phyloP scores from a whole-genome alignment of 2,113 vertebrate genomes.

The Colinus virginianus region DNA sequence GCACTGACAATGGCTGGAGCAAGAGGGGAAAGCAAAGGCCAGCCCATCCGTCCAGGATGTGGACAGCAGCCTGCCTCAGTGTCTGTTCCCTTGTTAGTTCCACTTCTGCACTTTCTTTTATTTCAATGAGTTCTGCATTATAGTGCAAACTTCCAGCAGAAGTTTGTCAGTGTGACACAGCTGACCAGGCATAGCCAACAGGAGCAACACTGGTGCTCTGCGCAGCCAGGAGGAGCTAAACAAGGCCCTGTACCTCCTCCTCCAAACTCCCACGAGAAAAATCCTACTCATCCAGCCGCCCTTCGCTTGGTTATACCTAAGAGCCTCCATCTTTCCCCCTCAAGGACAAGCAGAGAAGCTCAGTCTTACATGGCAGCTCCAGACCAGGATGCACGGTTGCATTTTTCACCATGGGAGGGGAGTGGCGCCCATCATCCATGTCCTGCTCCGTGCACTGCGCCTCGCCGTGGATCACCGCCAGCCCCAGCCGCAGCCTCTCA shows the following conservation, averaged over 20 bases:
- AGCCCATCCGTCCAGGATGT: accelerated
- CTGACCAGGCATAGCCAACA: background rate
- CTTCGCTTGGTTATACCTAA: background rate
- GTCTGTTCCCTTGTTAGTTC: background rate
- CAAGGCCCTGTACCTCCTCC: background rate
- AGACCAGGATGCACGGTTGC: constrained; percentile 90
- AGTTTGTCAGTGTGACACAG: background rate
- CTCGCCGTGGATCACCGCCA: constrained; percentile 97
- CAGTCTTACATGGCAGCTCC: constrained; percentile 92
- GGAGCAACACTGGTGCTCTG: background rate
- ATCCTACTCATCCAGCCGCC: background rate
- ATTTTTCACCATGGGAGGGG: constrained; percentile 93
- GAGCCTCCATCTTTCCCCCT: accelerated
- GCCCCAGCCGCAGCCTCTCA: constrained; percentile 91
- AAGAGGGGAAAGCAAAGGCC: background rate
- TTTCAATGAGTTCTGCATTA: background rate
- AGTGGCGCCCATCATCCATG: constrained; percentile 96
- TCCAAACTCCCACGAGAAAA: background rate
- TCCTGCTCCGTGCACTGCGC: constrained; percentile 96
- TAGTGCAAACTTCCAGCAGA: background rate
- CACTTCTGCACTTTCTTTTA: background rate
- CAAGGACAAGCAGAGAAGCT: background rate
- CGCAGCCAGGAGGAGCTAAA: background rate
- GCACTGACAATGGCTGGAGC: background rate
- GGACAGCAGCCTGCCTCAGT: background rate